These are phyloP conservation scores for Todiramphus chloris DNA, from an alignment of 2,113 vertebrate genomes.

Conservation along the genomic window DNA sequence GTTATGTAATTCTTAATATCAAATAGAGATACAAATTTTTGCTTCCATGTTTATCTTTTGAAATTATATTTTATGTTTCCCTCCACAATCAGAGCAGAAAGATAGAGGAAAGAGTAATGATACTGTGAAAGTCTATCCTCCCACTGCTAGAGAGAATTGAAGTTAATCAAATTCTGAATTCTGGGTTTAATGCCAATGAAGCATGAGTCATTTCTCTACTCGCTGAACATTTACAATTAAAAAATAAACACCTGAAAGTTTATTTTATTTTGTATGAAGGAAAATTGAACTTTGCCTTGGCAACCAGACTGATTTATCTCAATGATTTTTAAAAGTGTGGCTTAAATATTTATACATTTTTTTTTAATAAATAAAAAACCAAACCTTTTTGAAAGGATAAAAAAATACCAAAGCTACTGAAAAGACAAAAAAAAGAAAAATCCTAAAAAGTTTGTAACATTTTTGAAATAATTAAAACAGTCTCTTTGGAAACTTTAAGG, in stretches of 20 bases:
- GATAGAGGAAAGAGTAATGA: not conserved
- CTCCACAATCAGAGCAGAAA: not conserved
- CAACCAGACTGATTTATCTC: not conserved
- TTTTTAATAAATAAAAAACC: not conserved
- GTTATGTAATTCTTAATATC: not conserved
- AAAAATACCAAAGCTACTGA: not conserved
- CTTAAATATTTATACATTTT: not conserved
- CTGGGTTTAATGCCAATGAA: not conserved
- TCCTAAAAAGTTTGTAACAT: not conserved
- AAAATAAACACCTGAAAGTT: not conserved
- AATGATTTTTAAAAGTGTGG: not conserved
- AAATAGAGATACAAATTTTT: not conserved
- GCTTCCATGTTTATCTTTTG: not conserved
- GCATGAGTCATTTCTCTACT: not conserved
- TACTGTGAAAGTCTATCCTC: not conserved
- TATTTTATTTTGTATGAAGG: not conserved
- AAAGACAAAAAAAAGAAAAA: not conserved
- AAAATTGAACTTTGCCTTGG: not conserved
- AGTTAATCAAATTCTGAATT: not conserved
- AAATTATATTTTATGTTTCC: not conserved
- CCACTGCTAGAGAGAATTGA: not conserved
- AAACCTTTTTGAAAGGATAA: not conserved
- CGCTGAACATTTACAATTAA: not conserved
- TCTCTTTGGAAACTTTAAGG: not conserved
- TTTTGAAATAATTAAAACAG: not conserved